phyloP scores from a whole-genome alignment of 37 sponge, comb jelly and placozoan species.

The Chondrilla cf. caribensis region DNA sequence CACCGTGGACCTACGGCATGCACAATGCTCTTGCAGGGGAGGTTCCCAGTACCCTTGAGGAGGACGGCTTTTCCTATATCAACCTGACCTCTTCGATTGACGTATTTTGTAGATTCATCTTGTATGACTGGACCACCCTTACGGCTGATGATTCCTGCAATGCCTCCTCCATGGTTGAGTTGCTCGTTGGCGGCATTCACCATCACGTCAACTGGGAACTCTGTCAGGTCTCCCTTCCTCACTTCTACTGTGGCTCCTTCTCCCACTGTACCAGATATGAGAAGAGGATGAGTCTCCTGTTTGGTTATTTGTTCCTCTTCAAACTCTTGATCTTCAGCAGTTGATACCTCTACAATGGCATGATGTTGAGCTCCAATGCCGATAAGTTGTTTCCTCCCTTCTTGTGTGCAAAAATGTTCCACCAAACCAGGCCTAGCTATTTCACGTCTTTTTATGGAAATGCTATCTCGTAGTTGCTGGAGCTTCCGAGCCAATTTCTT shows the following conservation, averaged over 20 bases:
- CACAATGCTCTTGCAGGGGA: constrained; percentile 47
- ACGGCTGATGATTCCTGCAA: constrained; percentile 43
- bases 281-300: neutral
- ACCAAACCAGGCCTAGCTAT: neutral
- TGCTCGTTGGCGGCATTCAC: constrained; percentile 75
- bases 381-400: neutral
- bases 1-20: constrained; percentile 68
- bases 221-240: constrained; percentile 57
- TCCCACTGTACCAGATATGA: neutral
- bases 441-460: neutral
- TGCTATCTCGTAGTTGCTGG: neutral
- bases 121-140: constrained; percentile 59
- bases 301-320: too few relatives aligned
- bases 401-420: neutral
- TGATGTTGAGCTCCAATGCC: neutral
- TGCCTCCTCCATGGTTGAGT: constrained; percentile 55
- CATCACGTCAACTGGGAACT: constrained; percentile 59
- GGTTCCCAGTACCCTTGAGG: constrained; percentile 25
- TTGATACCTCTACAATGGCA: neutral
- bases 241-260: neutral
- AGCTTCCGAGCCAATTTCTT: neutral
- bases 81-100: constrained; percentile 20
- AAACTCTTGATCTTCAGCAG: neutral
- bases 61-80: constrained; percentile 46
- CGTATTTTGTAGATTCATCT: constrained; percentile 26